These are phyloP conservation scores for Zygogramma bicolorata DNA, from an alignment of 2,888 invertebrate species.

Conservation along the genomic window DNA sequence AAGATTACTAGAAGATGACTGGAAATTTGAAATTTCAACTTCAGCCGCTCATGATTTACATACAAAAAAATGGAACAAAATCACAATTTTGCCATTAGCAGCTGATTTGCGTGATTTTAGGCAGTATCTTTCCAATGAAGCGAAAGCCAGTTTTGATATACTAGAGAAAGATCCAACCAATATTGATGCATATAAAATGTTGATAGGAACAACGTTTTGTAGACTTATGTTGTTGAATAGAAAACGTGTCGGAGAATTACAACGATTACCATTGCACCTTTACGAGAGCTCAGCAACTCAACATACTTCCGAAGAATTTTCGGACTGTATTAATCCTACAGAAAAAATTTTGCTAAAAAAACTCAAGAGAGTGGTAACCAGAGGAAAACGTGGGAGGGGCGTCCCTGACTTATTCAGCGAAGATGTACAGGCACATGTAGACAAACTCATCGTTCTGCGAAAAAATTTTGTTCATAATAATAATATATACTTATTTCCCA, in stretches of 20 bases:
- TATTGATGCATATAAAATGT: slow-evolving; percentile 27
- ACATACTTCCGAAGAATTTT: slow-evolving; percentile 39
- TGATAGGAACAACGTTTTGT: slow-evolving; percentile 48
- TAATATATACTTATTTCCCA: slow-evolving; percentile 38
- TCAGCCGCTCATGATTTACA: slow-evolving; percentile 35
- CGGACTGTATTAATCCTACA: slow-evolving; percentile 6
- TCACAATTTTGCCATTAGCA: slow-evolving; percentile 31
- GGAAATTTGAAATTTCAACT: slow-evolving; percentile 40
- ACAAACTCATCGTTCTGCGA: slow-evolving; percentile 23
- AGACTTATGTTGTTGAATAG: slow-evolving; percentile 50
- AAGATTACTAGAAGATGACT: slow-evolving; percentile 37
- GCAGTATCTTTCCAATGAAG: slow-evolving; percentile 11
- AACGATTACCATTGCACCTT: slow-evolving; percentile 32
- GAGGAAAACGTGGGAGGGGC: slow-evolving; percentile 32
- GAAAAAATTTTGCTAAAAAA: slow-evolving; percentile 26
- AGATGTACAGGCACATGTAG: slow-evolving; percentile 48
- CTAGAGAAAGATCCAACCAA: slow-evolving; percentile 20
- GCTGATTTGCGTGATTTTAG: slow-evolving; percentile 20
- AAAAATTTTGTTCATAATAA: slow-evolving; percentile 17
- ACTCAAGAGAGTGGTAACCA: slow-evolving; percentile 34
- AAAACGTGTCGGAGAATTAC: slow-evolving; percentile 49
- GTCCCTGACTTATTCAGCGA: slow-evolving; percentile 40
- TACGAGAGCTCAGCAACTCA: slow-evolving; percentile 11
- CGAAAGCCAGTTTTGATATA: background rate
- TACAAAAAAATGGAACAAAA: slow-evolving; percentile 45